Evolutionary conservation across 2,113 vertebrate genomes (phyloP).

Genomic region (Hippoglossus stenolepis): DNA sequence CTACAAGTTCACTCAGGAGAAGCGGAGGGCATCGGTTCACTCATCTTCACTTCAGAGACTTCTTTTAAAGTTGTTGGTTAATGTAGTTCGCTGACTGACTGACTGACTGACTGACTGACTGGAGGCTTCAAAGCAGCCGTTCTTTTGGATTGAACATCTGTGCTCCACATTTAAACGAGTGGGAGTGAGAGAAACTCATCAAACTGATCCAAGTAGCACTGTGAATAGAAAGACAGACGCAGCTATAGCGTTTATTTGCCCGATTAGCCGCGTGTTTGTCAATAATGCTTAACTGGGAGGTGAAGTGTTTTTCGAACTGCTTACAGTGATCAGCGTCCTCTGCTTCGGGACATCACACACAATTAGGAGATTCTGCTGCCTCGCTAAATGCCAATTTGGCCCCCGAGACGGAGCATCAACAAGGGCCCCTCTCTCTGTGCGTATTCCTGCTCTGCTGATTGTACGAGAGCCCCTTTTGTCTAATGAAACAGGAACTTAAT

Average conservation of each 20-base stretch:
- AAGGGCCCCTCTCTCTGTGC: conserved; percentile 52
- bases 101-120: conserved; percentile 39
- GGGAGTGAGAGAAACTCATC: conserved; percentile 26
- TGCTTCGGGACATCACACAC: conserved; percentile 58
- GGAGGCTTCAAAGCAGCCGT: conserved; percentile 14
- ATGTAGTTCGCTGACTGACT: conserved; percentile 29
- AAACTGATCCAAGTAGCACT: not conserved
- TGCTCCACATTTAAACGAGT: conserved; percentile 52
- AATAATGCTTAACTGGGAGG: conserved; percentile 37
- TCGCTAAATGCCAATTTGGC: conserved; percentile 70
- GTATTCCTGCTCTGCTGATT: conserved; percentile 49
- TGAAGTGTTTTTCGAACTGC: conserved; percentile 43
- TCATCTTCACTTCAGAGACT: conserved; percentile 58
- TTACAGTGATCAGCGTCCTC: conserved; percentile 58
- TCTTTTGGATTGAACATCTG: conserved; percentile 38
- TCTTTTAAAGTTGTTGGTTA: conserved; percentile 56
- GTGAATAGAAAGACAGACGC: not conserved
- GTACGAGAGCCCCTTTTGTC: conserved; percentile 37
- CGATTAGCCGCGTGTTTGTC: conserved; percentile 21
- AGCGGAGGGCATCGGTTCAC: conserved; percentile 25
- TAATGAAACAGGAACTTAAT: conserved; percentile 18
- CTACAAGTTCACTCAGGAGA: conserved; percentile 30
- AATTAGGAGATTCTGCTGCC: conserved; percentile 72
- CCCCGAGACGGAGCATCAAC: conserved; percentile 63
- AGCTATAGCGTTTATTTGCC: conserved; percentile 12